Evolutionary conservation across 2,888 invertebrate species (phyloP), one percentile per base, ranked within the genome.

Genomic region (Hemicrepidius hirtus): DNA sequence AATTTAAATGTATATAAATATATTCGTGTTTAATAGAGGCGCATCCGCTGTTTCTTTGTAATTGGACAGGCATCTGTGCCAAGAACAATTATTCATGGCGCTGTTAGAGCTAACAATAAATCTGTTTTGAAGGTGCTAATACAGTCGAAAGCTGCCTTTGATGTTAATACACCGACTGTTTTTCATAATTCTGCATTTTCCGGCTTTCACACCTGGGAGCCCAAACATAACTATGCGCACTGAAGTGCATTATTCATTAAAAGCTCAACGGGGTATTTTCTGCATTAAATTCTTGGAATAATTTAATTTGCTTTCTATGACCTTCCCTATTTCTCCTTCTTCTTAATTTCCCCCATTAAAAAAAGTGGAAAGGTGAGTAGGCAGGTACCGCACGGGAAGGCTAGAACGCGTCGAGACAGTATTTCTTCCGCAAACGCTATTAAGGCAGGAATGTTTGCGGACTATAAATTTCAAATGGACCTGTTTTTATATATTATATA

Each of bases 401-500:
- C 35, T 10, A 20, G 28, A 68, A 49, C 18, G 9, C 20, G 49
- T 35, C 16, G 53, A 18, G 57, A 41, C 66, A 49, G 66, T 46
- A 46, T 68, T 68, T 67, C 71, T 63, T 71, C 37, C 41, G 46
- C 55, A 64, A 70, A 57, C 74, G 78, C 81, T 80, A 80, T 82
- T 81, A 81, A 76, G 76, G 73, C 74, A 69, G 78, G 81, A 82
- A 83, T 83, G 81, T 83, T 83, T 80, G 80, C 82, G 80, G 79
- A 79, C 79, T 79, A 83, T 83, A 83, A 83, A 82, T 81, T 80
- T 72, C 70, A 60, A 78, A 81, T 78, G 80, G 79, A 72, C 73
- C 76, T 65, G 71, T 60, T 75, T 77, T 75, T 78, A 74, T 77
- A 78, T 78, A 79, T 79, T 80, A 82, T 80, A 82, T 82, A 83